Percentiles rank a stretch among this genome's conserved stretches.
Conservation (phyloP, 2,797 vertebrate species). For the Chloroceryle inda region DNA sequence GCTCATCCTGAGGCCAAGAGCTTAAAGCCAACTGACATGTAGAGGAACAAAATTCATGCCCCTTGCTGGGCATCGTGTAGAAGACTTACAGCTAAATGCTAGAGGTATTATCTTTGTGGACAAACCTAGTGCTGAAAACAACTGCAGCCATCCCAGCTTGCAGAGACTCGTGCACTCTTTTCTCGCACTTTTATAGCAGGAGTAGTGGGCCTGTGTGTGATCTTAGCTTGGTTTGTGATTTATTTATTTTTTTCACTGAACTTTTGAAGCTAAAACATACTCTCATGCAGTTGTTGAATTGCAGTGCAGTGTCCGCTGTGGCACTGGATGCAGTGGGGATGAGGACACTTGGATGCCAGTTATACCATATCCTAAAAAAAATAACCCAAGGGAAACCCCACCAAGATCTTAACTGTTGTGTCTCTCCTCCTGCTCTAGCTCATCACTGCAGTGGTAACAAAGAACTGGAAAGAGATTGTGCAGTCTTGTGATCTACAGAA, state of each 20-base stretch:
- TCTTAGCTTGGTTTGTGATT: background rate
- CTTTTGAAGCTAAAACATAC: background rate
- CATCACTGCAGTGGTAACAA: slow-evolving; percentile 95
- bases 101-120: background rate
- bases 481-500: slow-evolving; percentile 94
- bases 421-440: slow-evolving; percentile 81
- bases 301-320: background rate
- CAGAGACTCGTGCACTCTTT: background rate
- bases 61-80: background rate
- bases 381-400: background rate
- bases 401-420: background rate
- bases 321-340: background rate
- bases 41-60: background rate
- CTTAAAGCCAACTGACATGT: background rate
- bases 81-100: background rate
- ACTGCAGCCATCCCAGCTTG: background rate
- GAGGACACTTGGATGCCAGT: background rate
- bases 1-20: background rate
- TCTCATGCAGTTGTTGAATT: background rate
- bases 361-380: background rate
- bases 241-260: background rate
- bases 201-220: background rate
- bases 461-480: slow-evolving; percentile 94
- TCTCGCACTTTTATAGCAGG: background rate
- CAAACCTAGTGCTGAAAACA: background rate